A percentile compares a stretch with the other conserved stretches of the same genome.
These are phyloP conservation scores for Noturus placidus DNA, from an alignment of 2,113 vertebrate genomes.

Conservation along the genomic window DNA sequence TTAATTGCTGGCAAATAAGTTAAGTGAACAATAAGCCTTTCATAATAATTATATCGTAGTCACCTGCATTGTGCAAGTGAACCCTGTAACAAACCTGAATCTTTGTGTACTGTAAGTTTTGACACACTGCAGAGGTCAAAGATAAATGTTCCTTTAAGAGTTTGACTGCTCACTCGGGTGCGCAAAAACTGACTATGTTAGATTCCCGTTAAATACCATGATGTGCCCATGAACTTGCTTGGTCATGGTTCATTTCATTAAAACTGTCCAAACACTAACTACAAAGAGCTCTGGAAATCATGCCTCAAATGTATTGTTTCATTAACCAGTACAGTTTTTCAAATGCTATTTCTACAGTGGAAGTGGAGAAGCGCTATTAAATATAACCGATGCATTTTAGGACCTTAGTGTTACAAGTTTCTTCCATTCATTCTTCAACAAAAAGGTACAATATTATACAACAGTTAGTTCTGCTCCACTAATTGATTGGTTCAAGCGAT, in stretches of 20 bases:
- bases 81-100: not conserved
- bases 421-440: not conserved
- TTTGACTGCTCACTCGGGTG: not conserved
- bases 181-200: not conserved
- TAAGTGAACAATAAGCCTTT: not conserved
- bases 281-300: not conserved
- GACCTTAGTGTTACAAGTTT: not conserved
- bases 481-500: not conserved
- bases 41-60: not conserved
- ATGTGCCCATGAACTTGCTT: not conserved
- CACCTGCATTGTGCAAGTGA: not conserved
- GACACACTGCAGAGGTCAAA: not conserved
- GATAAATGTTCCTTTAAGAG: not conserved
- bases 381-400: not conserved
- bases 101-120: not conserved
- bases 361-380: not conserved
- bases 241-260: not conserved
- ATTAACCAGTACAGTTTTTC: not conserved
- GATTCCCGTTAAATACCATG: not conserved
- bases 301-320: not conserved
- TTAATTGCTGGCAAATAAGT: not conserved
- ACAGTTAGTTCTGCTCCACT: not conserved
- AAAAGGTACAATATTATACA: not conserved
- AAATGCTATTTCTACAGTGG: not conserved
- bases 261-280: not conserved